phyloP scores from a whole-genome alignment of 2,113 vertebrate genomes.

The Mesoclemmys tuberculata region DNA sequence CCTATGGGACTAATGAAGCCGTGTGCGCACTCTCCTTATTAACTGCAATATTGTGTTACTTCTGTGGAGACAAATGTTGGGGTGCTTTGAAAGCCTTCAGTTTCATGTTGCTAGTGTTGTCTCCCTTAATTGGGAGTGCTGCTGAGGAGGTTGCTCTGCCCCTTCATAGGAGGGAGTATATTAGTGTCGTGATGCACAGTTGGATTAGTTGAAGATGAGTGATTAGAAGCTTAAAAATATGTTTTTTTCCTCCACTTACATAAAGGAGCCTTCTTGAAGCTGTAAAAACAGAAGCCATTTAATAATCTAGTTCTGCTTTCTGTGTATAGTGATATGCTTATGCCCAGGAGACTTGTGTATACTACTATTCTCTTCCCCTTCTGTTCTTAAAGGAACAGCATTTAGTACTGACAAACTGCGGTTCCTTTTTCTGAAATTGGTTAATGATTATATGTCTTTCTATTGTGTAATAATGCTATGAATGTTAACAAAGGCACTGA shows the following conservation, averaged over 20 bases:
- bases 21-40: not conserved
- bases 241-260: not conserved
- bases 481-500: not conserved
- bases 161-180: not conserved
- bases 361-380: not conserved
- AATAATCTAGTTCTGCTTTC: not conserved
- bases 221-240: not conserved
- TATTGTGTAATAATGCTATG: not conserved
- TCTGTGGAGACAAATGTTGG: not conserved
- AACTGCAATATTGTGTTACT: not conserved
- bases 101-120: not conserved
- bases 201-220: not conserved
- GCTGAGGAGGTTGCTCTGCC: not conserved
- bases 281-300: not conserved
- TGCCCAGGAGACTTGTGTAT: not conserved
- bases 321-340: not conserved
- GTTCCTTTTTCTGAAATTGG: constrained; percentile 2
- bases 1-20: not conserved
- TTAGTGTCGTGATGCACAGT: not conserved
- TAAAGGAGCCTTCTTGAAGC: not conserved
- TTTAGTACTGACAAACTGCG: constrained; percentile 16
- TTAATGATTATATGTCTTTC: constrained; percentile 7
- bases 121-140: not conserved
- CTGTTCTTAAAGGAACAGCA: constrained; percentile 12
- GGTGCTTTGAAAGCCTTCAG: not conserved